Evolutionary conservation across 53 echinoderm and acorn worm genomes (phyloP).

Genomic region (Mesocentrotus franciscanus): DNA sequence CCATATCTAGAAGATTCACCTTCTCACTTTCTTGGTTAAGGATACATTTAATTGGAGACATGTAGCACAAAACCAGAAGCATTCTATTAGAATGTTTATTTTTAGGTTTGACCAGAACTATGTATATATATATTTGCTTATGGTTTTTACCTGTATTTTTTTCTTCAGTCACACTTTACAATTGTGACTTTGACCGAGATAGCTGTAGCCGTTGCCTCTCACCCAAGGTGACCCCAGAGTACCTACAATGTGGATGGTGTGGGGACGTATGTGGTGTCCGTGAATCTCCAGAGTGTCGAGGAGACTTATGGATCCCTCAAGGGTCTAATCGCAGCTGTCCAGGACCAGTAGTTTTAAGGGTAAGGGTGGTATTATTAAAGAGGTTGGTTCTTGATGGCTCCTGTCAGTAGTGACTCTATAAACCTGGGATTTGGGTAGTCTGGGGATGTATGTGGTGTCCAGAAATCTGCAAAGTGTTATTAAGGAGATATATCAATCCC

Average conservation of each 20-base stretch:
- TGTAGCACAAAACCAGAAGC: not conserved
- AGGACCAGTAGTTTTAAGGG: conserved; percentile 28
- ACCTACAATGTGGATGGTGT: conserved; percentile 58
- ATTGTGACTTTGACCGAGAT: conserved; percentile 55
- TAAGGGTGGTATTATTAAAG: conserved; percentile 9
- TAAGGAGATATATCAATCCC: not conserved
- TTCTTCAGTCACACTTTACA: conserved; percentile 53
- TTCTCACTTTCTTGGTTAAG: not conserved
- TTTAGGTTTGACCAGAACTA: not conserved
- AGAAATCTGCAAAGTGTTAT: not conserved
- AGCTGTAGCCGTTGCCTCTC: conserved; percentile 63
- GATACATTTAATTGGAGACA: not conserved
- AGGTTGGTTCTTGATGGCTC: not conserved
- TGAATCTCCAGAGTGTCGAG: conserved; percentile 17
- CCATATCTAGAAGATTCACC: not conserved
- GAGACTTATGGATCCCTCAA: conserved; percentile 49
- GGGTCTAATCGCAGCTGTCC: conserved; percentile 54
- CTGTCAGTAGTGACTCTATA: not conserved
- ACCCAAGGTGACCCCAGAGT: conserved; percentile 1
- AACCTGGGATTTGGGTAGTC: not conserved
- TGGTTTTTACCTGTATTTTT: not conserved
- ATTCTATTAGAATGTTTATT: not conserved
- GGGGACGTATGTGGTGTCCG: conserved; percentile 32
- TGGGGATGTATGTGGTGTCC: not conserved
- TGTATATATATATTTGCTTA: not conserved